Evolutionary conservation across 2,797 vertebrate species (phyloP), one percentile per base, ranked within the genome.

Genomic region (Danio choprae): DNA sequence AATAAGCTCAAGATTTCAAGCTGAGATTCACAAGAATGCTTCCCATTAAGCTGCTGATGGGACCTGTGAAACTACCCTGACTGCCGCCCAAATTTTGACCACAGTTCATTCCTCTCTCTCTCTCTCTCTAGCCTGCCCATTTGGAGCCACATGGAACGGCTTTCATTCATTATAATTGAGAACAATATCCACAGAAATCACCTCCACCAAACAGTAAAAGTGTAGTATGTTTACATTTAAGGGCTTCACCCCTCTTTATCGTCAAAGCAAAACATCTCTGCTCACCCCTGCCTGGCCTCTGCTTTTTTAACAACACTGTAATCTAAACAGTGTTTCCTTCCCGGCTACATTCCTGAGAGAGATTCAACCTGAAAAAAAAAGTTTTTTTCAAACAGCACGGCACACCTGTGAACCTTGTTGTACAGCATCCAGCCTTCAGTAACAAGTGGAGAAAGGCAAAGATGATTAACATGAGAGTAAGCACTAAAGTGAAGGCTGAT

Each of bases 401-500:
- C 76, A 84, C 84, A 85, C 84, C 84, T 80, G 72, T 59, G 56
- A 58, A 36, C 73, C 64, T 36, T 48, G 80, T 67, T 48, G 18
- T 44, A 44, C 71, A 51, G 53, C 60, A 79, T 80, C 81, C 77
- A 84, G 64, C 18, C 44, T 68, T 53, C 43, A 55, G 36, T 76
- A 81, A 78, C 63, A 81, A 65, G 4, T 41, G 36, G 53, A 74
- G 22, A 73, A 16, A 46, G 56, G 59, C 13, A 46, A 22, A 48
- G 64, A 53, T 81, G 74, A 69, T 11, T 44, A 79, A 83, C 60
- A 60, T 46, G n/a, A 81, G 75, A 71, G 58, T 53, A 38, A 65
- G 56, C 55, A 80, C 76, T 78, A 70, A 79, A 58, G 77, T 16
- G 53, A 22, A 67, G 63, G 64, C 44, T 46, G 15, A 43, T 65